Base-by-base conservation (phyloP, 2,888 invertebrate genomes). In the Antitype chi region DNA sequence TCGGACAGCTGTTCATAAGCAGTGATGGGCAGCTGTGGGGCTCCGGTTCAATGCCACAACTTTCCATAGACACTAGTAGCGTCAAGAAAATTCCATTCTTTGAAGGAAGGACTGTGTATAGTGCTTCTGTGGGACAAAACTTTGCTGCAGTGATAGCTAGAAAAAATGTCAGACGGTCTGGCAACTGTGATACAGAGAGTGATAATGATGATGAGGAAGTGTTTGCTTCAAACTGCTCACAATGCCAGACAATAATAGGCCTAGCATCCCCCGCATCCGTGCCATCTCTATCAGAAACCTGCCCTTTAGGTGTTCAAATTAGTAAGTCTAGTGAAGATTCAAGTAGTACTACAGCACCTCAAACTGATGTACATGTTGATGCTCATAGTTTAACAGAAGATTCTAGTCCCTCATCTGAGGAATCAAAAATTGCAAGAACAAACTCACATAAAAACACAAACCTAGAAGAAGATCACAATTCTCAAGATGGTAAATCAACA, bases 131-230 rank as follows among this genome's bases (percentile, higher is more conserved):
- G 76, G 99, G 99, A 11, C 97, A 97, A 78, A 97, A 98, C 90
- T 99, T 98, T 97, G 98, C 98, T 91, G 98, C 98, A 90, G 97
- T 97, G 69, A 97, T 98, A 88, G 97, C 97, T n/a, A 97, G 97
- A 82, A 98, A 97, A 92, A 97, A 97, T 92, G 97, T 97, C 20
- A 95, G 93, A 86, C 91, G 91, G 77, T 96, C 96, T 70, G 94
- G 94, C 6, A 95, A 95, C 85, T 97, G 97, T 90, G 97, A 98
- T 86, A 97, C 97, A 60, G 97, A 97, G 78, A 96, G 97, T 91
- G 97, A 97, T 81, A 96, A 96, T 94, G 97, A 97, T 90, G 97
- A 97, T 90, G 97, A 97, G 88, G 97, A 97, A 89, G 97, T 97
- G 1, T 98, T 98, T 93, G 97, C 97, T 57, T 97, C 97, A 85